A percentile compares a stretch with the other conserved stretches of the same genome.
phyloP scores from a whole-genome alignment of 2,113 vertebrate species.

The Empidonax alnorum region DNA sequence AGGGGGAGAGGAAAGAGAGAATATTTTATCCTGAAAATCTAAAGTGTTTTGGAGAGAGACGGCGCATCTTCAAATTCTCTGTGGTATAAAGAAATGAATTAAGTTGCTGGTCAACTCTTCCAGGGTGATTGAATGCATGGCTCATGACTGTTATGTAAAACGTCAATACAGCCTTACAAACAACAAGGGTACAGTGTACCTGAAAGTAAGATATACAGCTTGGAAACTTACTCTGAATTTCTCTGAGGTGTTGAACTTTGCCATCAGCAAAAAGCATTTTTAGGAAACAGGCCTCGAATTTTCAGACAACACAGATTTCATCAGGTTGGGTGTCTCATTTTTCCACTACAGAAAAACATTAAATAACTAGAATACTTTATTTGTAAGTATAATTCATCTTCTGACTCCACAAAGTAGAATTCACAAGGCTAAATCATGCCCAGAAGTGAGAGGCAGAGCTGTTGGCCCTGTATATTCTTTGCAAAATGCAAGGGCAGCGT shows the following conservation, averaged over 20 bases:
- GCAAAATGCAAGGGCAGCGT: background rate
- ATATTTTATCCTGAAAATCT: conserved; percentile 34
- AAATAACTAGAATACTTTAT: conserved; percentile 4
- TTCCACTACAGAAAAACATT: conserved; percentile 52
- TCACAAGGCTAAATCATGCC: background rate
- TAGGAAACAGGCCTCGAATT: conserved; percentile 69
- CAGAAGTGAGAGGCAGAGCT: background rate
- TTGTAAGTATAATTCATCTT: conserved; percentile 37
- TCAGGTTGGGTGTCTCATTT: conserved; percentile 56
- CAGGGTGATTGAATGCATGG: conserved; percentile 79
- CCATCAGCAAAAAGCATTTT: conserved; percentile 78
- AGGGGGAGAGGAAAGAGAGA: background rate
- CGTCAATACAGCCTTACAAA: conserved; percentile 81
- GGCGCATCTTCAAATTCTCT: conserved; percentile 53
- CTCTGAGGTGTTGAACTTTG: conserved; percentile 78
- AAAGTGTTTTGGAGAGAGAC: conserved; percentile 50
- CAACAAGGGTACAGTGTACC: conserved; percentile 72
- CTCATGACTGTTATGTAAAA: conserved; percentile 90
- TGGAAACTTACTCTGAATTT: conserved; percentile 72
- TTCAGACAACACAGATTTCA: conserved; percentile 74
- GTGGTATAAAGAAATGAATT: conserved; percentile 51
- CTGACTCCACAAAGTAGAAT: background rate
- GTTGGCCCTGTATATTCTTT: background rate
- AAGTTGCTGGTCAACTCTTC: conserved; percentile 87
- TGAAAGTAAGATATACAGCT: conserved; percentile 61